Percentiles rank a stretch among this genome's conserved stretches.
phyloP scores from a whole-genome alignment of 23 tunicate genomes.

The Phallusia fumigata region DNA sequence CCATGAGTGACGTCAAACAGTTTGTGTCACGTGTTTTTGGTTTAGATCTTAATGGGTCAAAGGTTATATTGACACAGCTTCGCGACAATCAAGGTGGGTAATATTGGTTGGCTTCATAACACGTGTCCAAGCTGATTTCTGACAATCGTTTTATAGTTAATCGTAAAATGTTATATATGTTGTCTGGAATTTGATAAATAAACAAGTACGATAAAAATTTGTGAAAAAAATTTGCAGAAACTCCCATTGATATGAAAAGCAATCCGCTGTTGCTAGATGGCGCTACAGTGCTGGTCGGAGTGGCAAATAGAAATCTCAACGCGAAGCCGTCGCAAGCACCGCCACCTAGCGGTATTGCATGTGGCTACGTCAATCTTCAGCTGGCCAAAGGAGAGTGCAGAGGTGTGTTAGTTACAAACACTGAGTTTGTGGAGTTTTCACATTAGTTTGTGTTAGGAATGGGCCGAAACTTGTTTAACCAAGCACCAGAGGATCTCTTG shows the following conservation, averaged over 20 bases:
- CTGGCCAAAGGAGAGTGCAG: slow-evolving; percentile 40
- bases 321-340: not conserved
- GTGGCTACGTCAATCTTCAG: slow-evolving; percentile 39
- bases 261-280: slow-evolving; percentile 33
- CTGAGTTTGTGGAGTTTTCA: too few relatives aligned
- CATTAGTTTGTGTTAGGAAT: too few relatives aligned
- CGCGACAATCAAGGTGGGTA: not conserved
- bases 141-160: too few relatives aligned
- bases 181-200: not conserved
- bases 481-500: too few relatives aligned
- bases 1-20: slow-evolving; percentile 28
- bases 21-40: slow-evolving; percentile 31
- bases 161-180: not conserved
- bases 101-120: too few relatives aligned
- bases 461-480: too few relatives aligned
- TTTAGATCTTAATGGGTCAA: not conserved
- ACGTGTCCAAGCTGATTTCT: too few relatives aligned
- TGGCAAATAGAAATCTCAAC: not conserved
- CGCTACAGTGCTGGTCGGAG: slow-evolving; percentile 22
- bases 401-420: slow-evolving; percentile 13
- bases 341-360: slow-evolving; percentile 27
- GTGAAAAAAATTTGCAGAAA: slow-evolving; percentile 17
- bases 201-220: not conserved
- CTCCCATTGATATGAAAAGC: not conserved
- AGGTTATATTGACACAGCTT: not conserved